These are phyloP conservation scores for Cremastinae sp. DNA, from an alignment of 2,888 invertebrate genomes.

Conservation along the genomic window DNA sequence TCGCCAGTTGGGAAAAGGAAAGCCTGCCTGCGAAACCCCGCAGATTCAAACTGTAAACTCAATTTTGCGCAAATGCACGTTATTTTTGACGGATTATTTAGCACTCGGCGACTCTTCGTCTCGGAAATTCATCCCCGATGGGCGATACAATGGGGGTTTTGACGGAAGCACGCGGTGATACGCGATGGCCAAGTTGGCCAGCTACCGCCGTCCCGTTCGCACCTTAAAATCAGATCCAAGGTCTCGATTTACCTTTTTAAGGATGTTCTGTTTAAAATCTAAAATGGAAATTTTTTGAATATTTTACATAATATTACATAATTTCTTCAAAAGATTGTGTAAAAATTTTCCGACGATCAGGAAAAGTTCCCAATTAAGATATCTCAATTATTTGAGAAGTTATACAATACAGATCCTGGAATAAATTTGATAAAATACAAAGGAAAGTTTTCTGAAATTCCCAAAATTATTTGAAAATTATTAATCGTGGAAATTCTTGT, in stretches of 20 bases:
- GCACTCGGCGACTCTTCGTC: constrained; percentile 47
- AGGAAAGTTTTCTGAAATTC: too few species aligned
- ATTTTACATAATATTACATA: too few species aligned
- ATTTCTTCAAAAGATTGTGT: too few species aligned
- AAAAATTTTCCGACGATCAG: too few species aligned
- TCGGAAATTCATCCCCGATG: constrained; percentile 11
- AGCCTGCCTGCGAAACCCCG: constrained; percentile 36
- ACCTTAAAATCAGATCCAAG: constrained; percentile 6
- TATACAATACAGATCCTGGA: too few species aligned
- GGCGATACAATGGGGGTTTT: not conserved
- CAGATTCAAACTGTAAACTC: constrained; percentile 49
- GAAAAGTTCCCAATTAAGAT: too few species aligned
- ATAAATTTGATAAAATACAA: too few species aligned
- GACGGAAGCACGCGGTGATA: constrained; percentile 56
- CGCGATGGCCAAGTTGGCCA: constrained; percentile 63
- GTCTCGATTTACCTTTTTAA: not conserved
- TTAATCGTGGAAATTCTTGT: too few species aligned
- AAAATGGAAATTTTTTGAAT: too few species aligned
- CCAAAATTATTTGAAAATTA: too few species aligned
- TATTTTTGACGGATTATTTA: constrained; percentile 62
- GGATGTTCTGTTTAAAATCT: too few species aligned
- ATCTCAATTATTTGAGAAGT: too few species aligned
- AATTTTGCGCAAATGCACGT: constrained; percentile 54
- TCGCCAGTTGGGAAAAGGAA: not conserved
- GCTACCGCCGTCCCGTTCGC: constrained; percentile 51